These are phyloP conservation scores for Myotis daubentonii DNA, from an alignment of 2,797 vertebrate species.

Conservation along the genomic window DNA sequence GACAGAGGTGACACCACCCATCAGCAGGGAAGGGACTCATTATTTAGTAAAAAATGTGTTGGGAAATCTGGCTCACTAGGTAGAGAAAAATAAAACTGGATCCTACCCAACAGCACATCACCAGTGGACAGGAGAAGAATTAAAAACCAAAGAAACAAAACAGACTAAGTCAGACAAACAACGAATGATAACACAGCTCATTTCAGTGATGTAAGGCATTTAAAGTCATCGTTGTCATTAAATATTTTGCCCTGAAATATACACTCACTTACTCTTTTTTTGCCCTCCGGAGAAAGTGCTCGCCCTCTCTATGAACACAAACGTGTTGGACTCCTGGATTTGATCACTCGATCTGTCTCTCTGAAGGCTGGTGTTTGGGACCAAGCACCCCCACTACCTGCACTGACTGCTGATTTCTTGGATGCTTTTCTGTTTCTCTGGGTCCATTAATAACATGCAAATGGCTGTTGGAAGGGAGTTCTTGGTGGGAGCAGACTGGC, in stretches of 20 bases:
- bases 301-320: fast-evolving
- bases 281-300: neutral
- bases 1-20: neutral
- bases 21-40: neutral
- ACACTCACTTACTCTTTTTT: neutral
- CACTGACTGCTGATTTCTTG: slow-evolving; percentile 4
- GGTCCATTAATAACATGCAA: slow-evolving; percentile 70
- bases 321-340: neutral
- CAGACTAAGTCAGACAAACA: too few species aligned
- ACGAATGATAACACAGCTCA: neutral
- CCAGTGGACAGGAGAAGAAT: neutral
- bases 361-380: neutral
- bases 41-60: neutral
- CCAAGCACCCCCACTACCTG: neutral
- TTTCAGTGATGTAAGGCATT: neutral
- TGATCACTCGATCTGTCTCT: neutral
- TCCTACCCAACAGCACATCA: neutral
- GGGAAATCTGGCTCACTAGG: neutral
- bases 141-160: neutral
- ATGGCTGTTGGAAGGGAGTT: slow-evolving; percentile 51
- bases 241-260: neutral
- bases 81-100: slow-evolving; percentile 6
- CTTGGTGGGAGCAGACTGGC: slow-evolving; percentile 9
- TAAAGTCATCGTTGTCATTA: neutral
- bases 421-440: slow-evolving; percentile 11